Base-by-base conservation (phyloP, 1,140 invertebrate genomes). In the Lanistes nyassanus region DNA sequence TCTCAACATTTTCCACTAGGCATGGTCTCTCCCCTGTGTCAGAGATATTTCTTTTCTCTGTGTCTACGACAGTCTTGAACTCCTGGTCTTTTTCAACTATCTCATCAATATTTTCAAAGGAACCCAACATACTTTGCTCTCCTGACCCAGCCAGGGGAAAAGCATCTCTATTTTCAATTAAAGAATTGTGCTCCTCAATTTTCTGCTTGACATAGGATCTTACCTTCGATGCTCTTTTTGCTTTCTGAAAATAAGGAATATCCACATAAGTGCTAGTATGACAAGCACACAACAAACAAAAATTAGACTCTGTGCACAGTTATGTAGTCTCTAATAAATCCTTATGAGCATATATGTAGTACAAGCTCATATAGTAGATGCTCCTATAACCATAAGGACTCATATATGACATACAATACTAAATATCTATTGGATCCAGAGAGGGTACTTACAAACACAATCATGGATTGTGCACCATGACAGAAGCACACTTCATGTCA, bases 131-230 rank as follows among this genome's bases (percentile, higher is more conserved):
- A 21, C 31, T 7, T 19, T 37, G 26, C 11, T 26, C 19, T 34
- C 29, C 42, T 9, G 26, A 23, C 9, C 31, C 16, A 3, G 31
- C 42, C 47, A 42, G 23, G n/a, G 31, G 42, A 16, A 53, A 37
- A 26, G 75, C 76, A 34, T 39, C 13, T 29, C 29, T 26, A 64
- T 66, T 71, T 65, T 51, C 64, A n/a, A 34, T 26, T 34, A 80
- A 37, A 19, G 58, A 29, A 16, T 65, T 72, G 62, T 81, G 80
- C 42, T 84, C 80, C 53, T 60, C n/a, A 37, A 84, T 55, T 60
- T 76, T 80, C 37, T 80, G 71, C 76, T 79, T 75, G 47, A 84
- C 83, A 80, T 84, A 76, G 6, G 65, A 76, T 51, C 76, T 77
- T 7, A 76, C 78, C 42, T 76, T 73, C 3, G 76, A 53, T 58